Percentiles rank a stretch among this genome's conserved stretches.
phyloP scores from a whole-genome alignment of 2,888 invertebrate species.

The Euplagia quadripunctaria region DNA sequence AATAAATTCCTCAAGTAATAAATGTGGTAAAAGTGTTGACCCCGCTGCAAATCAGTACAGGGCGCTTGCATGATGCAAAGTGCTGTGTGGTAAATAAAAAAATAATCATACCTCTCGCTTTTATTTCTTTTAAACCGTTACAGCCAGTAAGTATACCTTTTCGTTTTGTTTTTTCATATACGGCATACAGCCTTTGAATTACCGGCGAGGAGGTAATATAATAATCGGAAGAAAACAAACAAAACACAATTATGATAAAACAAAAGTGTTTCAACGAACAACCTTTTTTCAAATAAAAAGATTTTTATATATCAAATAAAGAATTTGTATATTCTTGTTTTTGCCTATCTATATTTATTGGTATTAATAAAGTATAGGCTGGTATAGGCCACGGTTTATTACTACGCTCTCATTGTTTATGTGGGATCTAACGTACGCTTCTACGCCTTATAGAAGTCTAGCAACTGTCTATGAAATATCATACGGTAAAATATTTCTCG shows the following conservation, averaged over 20 bases:
- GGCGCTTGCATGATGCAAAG: conserved; percentile 31
- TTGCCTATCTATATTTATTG: background rate
- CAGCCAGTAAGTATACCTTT: conserved; percentile 24
- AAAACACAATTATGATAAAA: conserved; percentile 39
- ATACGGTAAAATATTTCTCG: background rate
- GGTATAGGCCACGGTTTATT: background rate
- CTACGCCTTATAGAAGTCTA: no score
- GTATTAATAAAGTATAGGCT: background rate
- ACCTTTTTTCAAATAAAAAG: conserved; percentile 24
- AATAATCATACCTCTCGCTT: conserved; percentile 31
- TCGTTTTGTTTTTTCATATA: conserved; percentile 10
- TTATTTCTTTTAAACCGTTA: conserved; percentile 21
- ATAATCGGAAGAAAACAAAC: conserved; percentile 50
- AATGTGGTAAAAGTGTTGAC: conserved; percentile 7
- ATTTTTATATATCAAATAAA: conserved; percentile 24
- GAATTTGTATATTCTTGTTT: conserved; percentile 12
- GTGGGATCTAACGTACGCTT: background rate
- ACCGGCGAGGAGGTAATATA: conserved; percentile 49
- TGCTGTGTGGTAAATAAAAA: conserved; percentile 30
- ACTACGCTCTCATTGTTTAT: background rate
- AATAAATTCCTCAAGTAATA: conserved; percentile 18
- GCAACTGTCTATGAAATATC: background rate
- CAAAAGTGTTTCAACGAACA: conserved; percentile 30
- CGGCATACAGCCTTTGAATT: conserved; percentile 48
- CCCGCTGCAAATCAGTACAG: background rate